A percentile compares a stretch with the other conserved stretches of the same genome.
These are phyloP conservation scores for Pachymerium ferrugineum DNA, from an alignment of 2,888 invertebrate genomes.

Conservation along the genomic window DNA sequence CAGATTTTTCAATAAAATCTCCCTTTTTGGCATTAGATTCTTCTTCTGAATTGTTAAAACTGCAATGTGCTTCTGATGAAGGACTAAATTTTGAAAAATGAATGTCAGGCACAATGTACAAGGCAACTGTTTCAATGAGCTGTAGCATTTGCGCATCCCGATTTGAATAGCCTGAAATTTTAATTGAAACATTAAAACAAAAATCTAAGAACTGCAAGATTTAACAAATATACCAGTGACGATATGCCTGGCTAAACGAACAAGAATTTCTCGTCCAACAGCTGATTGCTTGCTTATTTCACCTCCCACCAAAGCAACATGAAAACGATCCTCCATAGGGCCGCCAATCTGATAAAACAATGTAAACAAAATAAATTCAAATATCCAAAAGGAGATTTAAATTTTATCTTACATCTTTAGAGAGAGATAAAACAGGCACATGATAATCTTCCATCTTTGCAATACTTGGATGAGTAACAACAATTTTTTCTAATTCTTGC, in stretches of 20 bases:
- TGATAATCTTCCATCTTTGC: conserved; percentile 67
- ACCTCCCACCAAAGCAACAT: conserved; percentile 76
- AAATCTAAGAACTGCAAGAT: not conserved
- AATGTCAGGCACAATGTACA: conserved; percentile 71
- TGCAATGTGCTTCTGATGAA: conserved; percentile 41
- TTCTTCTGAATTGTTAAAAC: not conserved
- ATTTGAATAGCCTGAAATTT: conserved; percentile 52
- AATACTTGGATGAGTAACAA: conserved; percentile 60
- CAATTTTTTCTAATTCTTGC: conserved; percentile 60
- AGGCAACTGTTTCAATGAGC: conserved; percentile 64
- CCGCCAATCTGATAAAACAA: not conserved
- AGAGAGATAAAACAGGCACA: conserved; percentile 41
- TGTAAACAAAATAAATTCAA: not conserved
- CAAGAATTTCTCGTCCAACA: conserved; percentile 72
- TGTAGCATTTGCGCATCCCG: conserved; percentile 61
- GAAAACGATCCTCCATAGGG: conserved; percentile 64
- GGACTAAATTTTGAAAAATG: conserved; percentile 55
- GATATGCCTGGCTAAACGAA: conserved; percentile 77
- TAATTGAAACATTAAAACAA: not conserved
- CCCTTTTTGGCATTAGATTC: conserved; percentile 35
- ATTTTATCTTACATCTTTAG: not conserved
- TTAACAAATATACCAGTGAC: conserved; percentile 54
- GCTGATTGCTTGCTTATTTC: conserved; percentile 50
- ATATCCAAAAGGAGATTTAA: not conserved
- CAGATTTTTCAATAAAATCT: conserved; percentile 36